Percentiles rank a stretch among this genome's conserved stretches.
phyloP scores from a whole-genome alignment of 2,797 vertebrate species.

The Diceros bicornis region DNA sequence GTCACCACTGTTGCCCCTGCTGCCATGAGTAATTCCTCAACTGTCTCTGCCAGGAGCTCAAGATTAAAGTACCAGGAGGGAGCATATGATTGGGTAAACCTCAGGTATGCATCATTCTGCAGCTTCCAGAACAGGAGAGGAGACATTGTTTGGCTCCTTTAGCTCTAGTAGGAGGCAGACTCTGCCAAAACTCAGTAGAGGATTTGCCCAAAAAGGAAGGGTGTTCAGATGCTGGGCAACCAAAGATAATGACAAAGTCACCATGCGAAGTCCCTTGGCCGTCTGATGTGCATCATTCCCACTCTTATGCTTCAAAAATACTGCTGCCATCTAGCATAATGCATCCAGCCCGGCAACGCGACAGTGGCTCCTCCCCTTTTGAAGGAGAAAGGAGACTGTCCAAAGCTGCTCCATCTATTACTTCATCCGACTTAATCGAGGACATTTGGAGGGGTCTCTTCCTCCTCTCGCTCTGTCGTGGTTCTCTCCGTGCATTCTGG shows the following conservation, averaged over 20 bases:
- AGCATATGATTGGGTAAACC: background rate
- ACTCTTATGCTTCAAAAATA: fast-evolving
- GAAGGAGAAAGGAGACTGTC: background rate
- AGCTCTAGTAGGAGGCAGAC: background rate
- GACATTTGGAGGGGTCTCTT: fast-evolving
- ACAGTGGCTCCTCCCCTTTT: background rate
- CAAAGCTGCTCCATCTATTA: background rate
- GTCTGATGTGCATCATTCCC: fast-evolving
- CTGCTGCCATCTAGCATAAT: fast-evolving
- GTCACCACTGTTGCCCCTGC: background rate
- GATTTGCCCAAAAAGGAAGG: background rate
- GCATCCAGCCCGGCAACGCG: fast-evolving
- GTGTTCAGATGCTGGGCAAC: background rate
- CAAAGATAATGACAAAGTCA: background rate
- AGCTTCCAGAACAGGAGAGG: background rate
- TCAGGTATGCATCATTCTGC: background rate
- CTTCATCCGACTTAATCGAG: background rate
- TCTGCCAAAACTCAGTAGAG: background rate
- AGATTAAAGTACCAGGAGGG: background rate
- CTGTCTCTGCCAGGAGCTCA: background rate
- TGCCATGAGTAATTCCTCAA: background rate
- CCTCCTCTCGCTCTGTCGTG: background rate
- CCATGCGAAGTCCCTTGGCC: fast-evolving
- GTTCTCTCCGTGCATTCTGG: background rate
- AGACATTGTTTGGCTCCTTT: no score